A percentile compares a stretch with the other conserved stretches of the same genome.
These are phyloP conservation scores for Teleiodes luculella DNA, from an alignment of 2,888 invertebrate genomes.

Conservation along the genomic window DNA sequence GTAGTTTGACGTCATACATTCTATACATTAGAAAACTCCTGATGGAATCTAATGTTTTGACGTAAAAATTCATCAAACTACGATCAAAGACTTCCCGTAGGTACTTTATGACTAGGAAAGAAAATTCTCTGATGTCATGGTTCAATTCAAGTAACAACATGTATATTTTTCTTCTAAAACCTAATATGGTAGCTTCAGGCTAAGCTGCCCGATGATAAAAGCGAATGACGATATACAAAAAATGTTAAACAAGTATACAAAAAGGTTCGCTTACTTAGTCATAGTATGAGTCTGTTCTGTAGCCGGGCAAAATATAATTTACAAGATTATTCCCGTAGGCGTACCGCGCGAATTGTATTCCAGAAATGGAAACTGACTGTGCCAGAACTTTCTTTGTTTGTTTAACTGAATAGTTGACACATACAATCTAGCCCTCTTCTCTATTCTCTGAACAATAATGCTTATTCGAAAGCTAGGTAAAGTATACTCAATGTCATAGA, in stretches of 20 bases:
- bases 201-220: too few species aligned
- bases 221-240: neutral
- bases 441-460: neutral
- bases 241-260: neutral
- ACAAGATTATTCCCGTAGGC: constrained; percentile 58
- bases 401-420: constrained; percentile 19
- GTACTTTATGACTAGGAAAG: too few species aligned
- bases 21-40: neutral
- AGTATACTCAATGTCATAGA: too few species aligned
- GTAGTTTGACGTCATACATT: constrained; percentile 6
- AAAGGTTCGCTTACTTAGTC: constrained; percentile 38
- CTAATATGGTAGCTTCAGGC: too few species aligned
- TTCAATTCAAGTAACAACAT: too few species aligned
- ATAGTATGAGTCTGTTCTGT: constrained; percentile 36
- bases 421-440: neutral
- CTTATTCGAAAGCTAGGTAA: neutral
- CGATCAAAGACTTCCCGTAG: neutral
- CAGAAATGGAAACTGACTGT: constrained; percentile 57
- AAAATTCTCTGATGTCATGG: too few species aligned
- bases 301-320: constrained; percentile 50
- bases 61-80: neutral
- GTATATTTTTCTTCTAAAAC: too few species aligned
- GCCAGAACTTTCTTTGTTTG: constrained; percentile 51
- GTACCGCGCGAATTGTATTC: constrained; percentile 49
- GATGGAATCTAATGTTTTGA: neutral